Base-by-base conservation (phyloP, 2,797 vertebrate species). In the Melopsittacus undulatus region DNA sequence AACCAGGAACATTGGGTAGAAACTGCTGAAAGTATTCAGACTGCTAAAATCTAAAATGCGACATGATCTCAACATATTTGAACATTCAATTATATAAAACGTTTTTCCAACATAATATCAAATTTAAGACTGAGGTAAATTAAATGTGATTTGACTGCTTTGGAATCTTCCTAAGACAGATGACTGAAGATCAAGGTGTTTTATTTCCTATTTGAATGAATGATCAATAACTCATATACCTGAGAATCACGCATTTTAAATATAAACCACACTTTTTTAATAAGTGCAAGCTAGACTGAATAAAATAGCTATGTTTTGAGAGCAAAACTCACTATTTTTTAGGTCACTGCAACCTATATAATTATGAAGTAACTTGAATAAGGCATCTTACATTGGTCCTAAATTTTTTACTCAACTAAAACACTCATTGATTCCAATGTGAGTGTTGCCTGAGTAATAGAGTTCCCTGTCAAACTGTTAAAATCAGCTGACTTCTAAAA, bases 401-500 rank as follows among this genome's bases (percentile, higher is more conserved):
- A 89, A 88, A 84, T 72, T 67, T 94, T 90, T 95, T 78, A 76
- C 87, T 90, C 30, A 81, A 92, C 94, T 88, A 85, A 96, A 96
- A 92, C 88, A 70, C 42, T 62, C 87, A 88, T 83, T 95, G 92
- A 92, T 91, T 94, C 64, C 72, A 78, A 24, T 0, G 1, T 84
- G 92, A 95, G 95, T 96, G 95, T 95, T 95, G 90, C 90, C 56
- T 91, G 92, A 90, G 76, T 90, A 94, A 89, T 95, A 96, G 94
- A 94, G 92, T 70, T 94, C 52, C 85, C 74, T 89, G 94, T 92
- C 92, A 96, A 90, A 88, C 83, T 79, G 87, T 73, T 91, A 87
- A 95, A 92, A 94, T 78, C 95, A 92, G 67, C 56, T 75, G 83
- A 91, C 57, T 89, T 95, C 46, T 83, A 89, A 95, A 93, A 92